Conservation (phyloP, 2,888 invertebrate genomes). For the Asteroscopus sphinx region DNA sequence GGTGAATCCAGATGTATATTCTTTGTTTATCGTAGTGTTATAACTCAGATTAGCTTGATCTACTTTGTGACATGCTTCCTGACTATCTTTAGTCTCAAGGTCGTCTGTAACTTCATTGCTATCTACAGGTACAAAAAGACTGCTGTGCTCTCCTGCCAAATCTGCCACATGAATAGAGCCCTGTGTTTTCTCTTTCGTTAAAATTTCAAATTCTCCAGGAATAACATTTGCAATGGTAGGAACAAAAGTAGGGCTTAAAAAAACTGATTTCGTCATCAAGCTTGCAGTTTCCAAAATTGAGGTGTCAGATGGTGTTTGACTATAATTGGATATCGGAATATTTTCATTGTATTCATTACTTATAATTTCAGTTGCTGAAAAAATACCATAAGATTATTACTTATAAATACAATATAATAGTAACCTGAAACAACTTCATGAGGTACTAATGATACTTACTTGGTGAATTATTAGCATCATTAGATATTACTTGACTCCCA, state of each 20-base stretch:
- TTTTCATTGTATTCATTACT: slow-evolving; percentile 28
- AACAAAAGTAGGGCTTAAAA: slow-evolving; percentile 81
- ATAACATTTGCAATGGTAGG: slow-evolving; percentile 59
- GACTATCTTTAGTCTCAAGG: slow-evolving; percentile 3
- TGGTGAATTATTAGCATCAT: slow-evolving; percentile 9
- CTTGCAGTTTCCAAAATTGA: slow-evolving; percentile 82
- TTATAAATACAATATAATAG: not conserved
- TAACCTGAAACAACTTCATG: not conserved
- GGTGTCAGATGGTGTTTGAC: slow-evolving; percentile 53
- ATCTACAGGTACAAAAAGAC: slow-evolving; percentile 7
- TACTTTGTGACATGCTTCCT: slow-evolving; percentile 8
- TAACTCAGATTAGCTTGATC: slow-evolving; percentile 3
- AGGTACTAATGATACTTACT: slow-evolving; percentile 38
- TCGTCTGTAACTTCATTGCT: slow-evolving; percentile 6
- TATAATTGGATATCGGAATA: slow-evolving; percentile 1
- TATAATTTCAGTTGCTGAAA: slow-evolving; percentile 32
- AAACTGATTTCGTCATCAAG: slow-evolving; percentile 81
- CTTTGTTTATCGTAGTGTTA: slow-evolving; percentile 15
- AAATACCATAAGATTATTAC: slow-evolving; percentile 15
- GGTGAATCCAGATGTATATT: slow-evolving; percentile 4
- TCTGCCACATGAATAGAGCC: slow-evolving; percentile 4
- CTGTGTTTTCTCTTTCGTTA: slow-evolving; percentile 33
- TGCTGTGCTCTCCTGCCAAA: slow-evolving; percentile 8
- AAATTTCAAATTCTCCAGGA: slow-evolving; percentile 65
- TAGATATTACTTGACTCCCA: slow-evolving; percentile 15